Evolutionary conservation across 2,113 vertebrate genomes (phyloP), one percentile per base, ranked within the genome.

Genomic region (Physeter macrocephalus): DNA sequence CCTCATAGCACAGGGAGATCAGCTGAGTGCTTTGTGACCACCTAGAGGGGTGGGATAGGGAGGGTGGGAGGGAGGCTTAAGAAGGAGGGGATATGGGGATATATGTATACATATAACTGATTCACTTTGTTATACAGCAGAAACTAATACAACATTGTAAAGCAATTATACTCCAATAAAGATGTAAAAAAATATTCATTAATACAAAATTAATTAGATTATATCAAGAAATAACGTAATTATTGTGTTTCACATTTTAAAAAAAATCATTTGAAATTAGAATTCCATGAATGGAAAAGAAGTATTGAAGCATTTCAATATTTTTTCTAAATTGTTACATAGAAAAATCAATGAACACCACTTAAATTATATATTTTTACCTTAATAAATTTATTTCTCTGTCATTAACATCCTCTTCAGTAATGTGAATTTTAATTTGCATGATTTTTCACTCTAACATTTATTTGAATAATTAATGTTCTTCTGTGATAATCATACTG

Each of bases 371-470:
- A 57, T 34, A 69, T 62, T 90, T 94, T 89, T 69, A 83, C 62
- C 91, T 36, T 78, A 18, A 90, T 93, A 61, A 89, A 84, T 59
- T 43, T 67, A 29, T 95, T 78, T 82, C 13, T 90, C 31, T 93
- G n/a, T 85, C 25, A 77, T 21, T 95, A 87, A 54, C 81, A 72
- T 78, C 59, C 34, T 97, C 57, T n/a, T 57, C 20, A 90, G n/a
- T 74, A 80, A 62, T 80, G n/a, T 72, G 31, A 80, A 95, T 80
- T 97, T 97, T 94, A 87, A 93, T 96, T 93, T 94, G 43, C 67
- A 83, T 88, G 67, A 69, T 62, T 90, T 89, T 94, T 59, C 86
- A 52, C 80, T 91, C 21, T 81, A 88, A 80, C 72, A 89, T 86
- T 83, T 93, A 66, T 92, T 90, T 90, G 49, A 43, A 83, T 83